A percentile compares a stretch with the other conserved stretches of the same genome.
Conservation (phyloP, 2,797 vertebrate genomes). For the Pangasius macronema region DNA sequence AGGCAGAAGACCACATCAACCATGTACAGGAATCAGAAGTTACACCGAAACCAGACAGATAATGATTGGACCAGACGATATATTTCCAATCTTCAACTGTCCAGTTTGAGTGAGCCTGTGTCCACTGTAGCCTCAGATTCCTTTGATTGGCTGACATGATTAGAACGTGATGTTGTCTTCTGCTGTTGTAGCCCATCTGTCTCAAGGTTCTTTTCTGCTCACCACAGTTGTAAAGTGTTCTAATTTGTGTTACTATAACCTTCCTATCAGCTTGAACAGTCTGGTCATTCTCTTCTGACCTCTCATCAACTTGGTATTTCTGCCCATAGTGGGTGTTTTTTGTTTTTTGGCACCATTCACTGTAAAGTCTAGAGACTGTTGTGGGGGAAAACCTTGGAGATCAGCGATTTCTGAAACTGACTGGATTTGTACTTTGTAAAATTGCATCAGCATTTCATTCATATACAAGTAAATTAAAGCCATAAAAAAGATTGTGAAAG, state of each 20-base stretch:
- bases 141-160: neutral
- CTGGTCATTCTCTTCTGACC: neutral
- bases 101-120: neutral
- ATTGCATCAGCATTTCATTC: slow-evolving; percentile 18
- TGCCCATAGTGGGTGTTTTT: neutral
- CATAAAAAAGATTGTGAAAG: slow-evolving; percentile 1
- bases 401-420: neutral
- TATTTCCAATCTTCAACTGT: neutral
- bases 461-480: slow-evolving; percentile 1
- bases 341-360: neutral
- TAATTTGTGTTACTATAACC: neutral
- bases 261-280: neutral
- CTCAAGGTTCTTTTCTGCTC: neutral
- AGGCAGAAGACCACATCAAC: neutral
- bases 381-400: neutral
- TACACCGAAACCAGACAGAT: neutral
- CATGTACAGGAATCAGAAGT: neutral
- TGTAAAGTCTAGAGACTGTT: neutral
- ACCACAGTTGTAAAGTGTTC: neutral
- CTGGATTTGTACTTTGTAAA: neutral
- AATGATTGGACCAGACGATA: neutral
- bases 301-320: neutral
- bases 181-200: neutral
- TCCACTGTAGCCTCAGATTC: neutral
- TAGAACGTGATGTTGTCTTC: neutral